A percentile compares a stretch with the other conserved stretches of the same genome.
These are phyloP conservation scores for Diorhabda carinulata DNA, from an alignment of 1,140 invertebrate species.

Conservation along the genomic window DNA sequence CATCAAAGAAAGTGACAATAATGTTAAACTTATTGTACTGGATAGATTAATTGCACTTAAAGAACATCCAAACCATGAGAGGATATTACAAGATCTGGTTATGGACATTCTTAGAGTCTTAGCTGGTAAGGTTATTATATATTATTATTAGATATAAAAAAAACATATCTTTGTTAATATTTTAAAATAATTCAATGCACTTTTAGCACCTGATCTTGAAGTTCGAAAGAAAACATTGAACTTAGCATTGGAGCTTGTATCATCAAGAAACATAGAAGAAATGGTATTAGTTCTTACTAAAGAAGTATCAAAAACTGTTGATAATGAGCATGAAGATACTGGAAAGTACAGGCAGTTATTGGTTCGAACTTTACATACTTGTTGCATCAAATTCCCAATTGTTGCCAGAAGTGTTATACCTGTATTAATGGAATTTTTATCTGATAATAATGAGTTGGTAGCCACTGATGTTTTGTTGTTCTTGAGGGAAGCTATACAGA, in stretches of 20 bases:
- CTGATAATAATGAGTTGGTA: constrained; percentile 89
- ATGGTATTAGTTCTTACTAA: constrained; percentile 93
- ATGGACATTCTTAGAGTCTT: constrained; percentile 98
- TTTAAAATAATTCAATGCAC: background rate
- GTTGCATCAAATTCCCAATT: constrained; percentile 97
- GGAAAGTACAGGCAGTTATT: constrained; percentile 94
- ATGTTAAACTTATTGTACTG: constrained; percentile 98
- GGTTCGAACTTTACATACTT: constrained; percentile 90
- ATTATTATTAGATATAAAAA: too few species aligned
- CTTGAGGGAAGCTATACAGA: constrained; percentile 90
- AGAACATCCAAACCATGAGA: constrained; percentile 81
- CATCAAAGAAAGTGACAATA: constrained; percentile 99
- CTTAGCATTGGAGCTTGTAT: constrained; percentile 88
- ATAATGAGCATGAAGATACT: constrained; percentile 91
- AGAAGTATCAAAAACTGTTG: constrained; percentile 88
- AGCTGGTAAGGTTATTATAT: constrained; percentile 55
- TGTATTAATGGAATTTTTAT: constrained; percentile 93
- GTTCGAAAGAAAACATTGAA: constrained; percentile 78
- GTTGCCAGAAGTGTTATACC: constrained; percentile 91
- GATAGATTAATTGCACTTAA: constrained; percentile 89
- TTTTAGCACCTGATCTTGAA: constrained; percentile 77
- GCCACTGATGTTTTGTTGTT: constrained; percentile 93
- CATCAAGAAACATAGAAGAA: constrained; percentile 91
- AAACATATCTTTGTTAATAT: too few species aligned
- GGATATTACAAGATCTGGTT: constrained; percentile 93